Conservation (phyloP, 2,113 vertebrate species). For the Sporophila hypoxantha region DNA sequence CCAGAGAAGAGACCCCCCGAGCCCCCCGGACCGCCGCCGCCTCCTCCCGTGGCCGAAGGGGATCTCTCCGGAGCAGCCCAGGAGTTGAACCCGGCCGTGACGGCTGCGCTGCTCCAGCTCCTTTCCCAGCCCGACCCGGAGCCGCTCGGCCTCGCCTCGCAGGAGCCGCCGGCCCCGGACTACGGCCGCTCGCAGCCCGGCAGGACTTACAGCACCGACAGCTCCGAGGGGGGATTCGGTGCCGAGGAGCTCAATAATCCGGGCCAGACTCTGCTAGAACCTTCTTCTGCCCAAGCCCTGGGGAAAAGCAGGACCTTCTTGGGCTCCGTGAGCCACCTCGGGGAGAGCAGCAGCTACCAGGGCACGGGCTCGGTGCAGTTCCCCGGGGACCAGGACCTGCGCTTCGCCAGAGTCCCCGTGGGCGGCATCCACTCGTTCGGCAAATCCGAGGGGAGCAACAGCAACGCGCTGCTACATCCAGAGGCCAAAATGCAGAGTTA, state of each 20-base stretch:
- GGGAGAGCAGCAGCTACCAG: slow-evolving; percentile 76
- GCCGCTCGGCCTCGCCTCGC: slow-evolving; percentile 51
- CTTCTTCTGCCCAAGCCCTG: slow-evolving; percentile 65
- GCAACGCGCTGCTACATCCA: slow-evolving; percentile 64
- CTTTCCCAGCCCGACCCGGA: slow-evolving; percentile 87
- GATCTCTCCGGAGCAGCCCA: slow-evolving; percentile 61
- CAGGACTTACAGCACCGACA: slow-evolving; percentile 71
- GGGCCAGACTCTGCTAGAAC: slow-evolving; percentile 68
- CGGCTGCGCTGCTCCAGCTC: slow-evolving; percentile 89
- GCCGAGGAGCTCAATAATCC: slow-evolving; percentile 67
- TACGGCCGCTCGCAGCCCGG: slow-evolving; percentile 56
- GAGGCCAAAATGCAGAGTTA: slow-evolving; percentile 72
- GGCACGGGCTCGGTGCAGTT: slow-evolving; percentile 81
- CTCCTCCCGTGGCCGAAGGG: slow-evolving; percentile 58
- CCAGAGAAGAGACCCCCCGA: slow-evolving; percentile 86
- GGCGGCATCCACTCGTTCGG: slow-evolving; percentile 55
- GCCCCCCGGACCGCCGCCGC: slow-evolving; percentile 74
- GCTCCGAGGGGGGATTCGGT: slow-evolving; percentile 67
- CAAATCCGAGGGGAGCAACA: slow-evolving; percentile 73
- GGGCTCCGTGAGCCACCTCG: slow-evolving; percentile 75
- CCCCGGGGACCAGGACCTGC: slow-evolving; percentile 94
- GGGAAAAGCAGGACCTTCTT: slow-evolving; percentile 81
- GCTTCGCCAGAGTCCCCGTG: slow-evolving; percentile 79
- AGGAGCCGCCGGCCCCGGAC: slow-evolving; percentile 62
- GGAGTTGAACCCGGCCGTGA: slow-evolving; percentile 85